Percentiles rank a stretch among this genome's conserved stretches.
Conservation (phyloP, 2,888 invertebrate genomes). For the Ochropleura leucogaster region DNA sequence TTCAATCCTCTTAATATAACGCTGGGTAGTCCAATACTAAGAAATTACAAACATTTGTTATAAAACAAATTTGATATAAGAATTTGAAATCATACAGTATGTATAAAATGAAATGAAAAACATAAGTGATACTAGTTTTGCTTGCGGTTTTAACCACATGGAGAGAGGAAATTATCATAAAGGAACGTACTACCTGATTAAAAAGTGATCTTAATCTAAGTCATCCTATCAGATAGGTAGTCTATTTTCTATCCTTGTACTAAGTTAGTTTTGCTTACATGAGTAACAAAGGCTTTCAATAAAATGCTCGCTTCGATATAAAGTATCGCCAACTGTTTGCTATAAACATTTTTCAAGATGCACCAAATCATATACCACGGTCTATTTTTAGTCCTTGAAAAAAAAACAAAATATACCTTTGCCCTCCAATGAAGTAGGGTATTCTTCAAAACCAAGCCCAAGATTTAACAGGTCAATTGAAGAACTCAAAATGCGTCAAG, state of each 20-base stretch:
- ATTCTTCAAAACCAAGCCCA: slow-evolving; percentile 14
- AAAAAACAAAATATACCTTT: background rate
- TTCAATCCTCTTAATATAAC: slow-evolving; percentile 21
- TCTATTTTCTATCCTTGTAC: background rate
- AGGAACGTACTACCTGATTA: background rate
- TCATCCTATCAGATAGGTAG: background rate
- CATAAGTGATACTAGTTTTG: background rate
- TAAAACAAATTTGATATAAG: background rate
- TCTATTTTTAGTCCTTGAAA: background rate
- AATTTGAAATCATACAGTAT: background rate
- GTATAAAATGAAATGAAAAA: background rate
- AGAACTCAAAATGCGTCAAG: slow-evolving; percentile 63
- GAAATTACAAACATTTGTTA: background rate
- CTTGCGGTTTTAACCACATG: background rate
- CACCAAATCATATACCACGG: background rate
- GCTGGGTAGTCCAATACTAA: background rate
- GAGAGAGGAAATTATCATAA: background rate
- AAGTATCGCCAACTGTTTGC: background rate
- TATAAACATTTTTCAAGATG: background rate
- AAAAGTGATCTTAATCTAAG: background rate
- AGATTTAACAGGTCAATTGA: slow-evolving; percentile 56
- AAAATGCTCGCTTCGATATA: background rate
- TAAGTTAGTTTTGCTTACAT: background rate
- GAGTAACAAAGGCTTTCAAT: background rate
- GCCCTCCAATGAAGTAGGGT: background rate